These are phyloP conservation scores for Meteorus cinctellus DNA, from an alignment of 2,888 invertebrate genomes.

Conservation along the genomic window DNA sequence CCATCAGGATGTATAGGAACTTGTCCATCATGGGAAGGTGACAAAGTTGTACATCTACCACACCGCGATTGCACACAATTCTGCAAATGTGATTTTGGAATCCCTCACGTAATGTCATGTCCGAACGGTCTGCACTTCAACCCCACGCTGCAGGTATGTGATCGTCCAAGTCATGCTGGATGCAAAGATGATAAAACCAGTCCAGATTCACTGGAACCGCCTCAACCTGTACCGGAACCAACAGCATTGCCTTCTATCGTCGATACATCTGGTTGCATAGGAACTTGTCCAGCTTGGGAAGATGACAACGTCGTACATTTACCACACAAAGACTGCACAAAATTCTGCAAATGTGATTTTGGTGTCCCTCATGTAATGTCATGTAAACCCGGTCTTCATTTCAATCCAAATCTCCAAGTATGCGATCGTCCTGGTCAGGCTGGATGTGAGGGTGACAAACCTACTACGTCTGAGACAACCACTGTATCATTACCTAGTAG, in stretches of 20 bases:
- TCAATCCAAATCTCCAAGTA: conserved; percentile 40
- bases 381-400: conserved; percentile 54
- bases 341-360: conserved; percentile 56
- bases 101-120: conserved; percentile 49
- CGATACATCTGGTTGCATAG: conserved; percentile 46
- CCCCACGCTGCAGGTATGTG: conserved; percentile 46
- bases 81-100: conserved; percentile 55
- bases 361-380: conserved; percentile 42
- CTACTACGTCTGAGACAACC: neutral
- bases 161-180: conserved; percentile 44
- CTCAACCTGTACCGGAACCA: neutral
- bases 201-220: neutral
- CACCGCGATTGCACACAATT: conserved; percentile 58
- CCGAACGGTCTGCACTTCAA: conserved; percentile 52
- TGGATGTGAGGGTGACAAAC: conserved; percentile 37
- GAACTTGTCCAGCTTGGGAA: conserved; percentile 49
- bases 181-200: conserved; percentile 36
- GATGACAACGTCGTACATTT: conserved; percentile 43
- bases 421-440: conserved; percentile 51
- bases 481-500: too few species aligned
- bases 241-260: neutral
- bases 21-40: conserved; percentile 48
- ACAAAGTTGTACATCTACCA: conserved; percentile 46
- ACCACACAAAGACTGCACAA: conserved; percentile 54
- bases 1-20: conserved; percentile 51